Evolutionary conservation across 1,140 invertebrate species (phyloP), one percentile per base, ranked within the genome.

Genomic region (Drosophila arizonae): DNA sequence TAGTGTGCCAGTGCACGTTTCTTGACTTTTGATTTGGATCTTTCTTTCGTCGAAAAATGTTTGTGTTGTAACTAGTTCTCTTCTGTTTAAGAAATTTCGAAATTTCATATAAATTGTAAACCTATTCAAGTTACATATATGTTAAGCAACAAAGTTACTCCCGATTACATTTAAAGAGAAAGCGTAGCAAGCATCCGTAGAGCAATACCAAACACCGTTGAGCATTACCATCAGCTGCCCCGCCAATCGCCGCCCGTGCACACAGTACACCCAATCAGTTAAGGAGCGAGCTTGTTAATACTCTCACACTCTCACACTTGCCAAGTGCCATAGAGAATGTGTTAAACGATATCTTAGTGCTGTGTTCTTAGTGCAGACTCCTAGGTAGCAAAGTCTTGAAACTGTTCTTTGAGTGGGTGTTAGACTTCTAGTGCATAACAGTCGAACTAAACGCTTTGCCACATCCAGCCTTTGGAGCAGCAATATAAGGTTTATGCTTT

Each of bases 1-100:
- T 73, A 70, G 81, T 79, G 81, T 81, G 81, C 75, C 76, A 87
- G 71, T 86, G 81, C 81, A 86, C 82, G 81, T 72, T 76, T 41
- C 62, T 70, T 52, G 36, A 21, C 36, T 57, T 64, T 48, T 43
- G 46, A 33, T 48, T 45, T 71, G 30, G 30, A 26, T 48, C 61
- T 68, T 67, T 67, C 46, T 69, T 48, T 68, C 15, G 46, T 55
- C 24, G 8, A 21, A 21, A 21, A 39, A 41, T 55, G 50, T 69
- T 77, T 76, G 63, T 86, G 64, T 66, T 76, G 68, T 81, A 58
- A 50, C 46, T 60, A 58, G 28, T 52, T 74, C 2, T 66, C 4
- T 45, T 54, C 36, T 10, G 50, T 56, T 73, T 4, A 6, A 17
- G 41, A 24, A 13, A 36, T 51, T 30, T 58, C 21, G 21, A 33